Percentiles rank a stretch among this genome's conserved stretches.
phyloP scores from a whole-genome alignment of 2,888 invertebrate genomes.

The Diloba caeruleocephala region DNA sequence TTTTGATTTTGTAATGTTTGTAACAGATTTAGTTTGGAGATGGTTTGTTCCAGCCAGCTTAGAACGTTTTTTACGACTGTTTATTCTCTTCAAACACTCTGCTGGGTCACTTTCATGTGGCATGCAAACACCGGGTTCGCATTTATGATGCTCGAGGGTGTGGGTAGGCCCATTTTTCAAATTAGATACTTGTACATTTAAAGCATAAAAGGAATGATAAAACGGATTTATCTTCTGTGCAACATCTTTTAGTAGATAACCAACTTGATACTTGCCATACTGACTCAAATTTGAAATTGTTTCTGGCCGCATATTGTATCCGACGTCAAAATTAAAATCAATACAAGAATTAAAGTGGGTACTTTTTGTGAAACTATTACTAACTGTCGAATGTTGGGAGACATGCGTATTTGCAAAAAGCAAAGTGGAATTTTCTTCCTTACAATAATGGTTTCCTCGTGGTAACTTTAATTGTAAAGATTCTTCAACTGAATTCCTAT shows the following conservation, averaged over 20 bases:
- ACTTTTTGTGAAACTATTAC: conserved; percentile 7
- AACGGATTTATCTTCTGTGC: conserved; percentile 23
- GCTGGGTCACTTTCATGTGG: conserved; percentile 46
- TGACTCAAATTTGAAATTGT: no score
- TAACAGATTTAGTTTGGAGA: neutral
- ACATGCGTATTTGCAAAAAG: neutral
- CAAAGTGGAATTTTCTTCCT: neutral
- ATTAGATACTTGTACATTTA: conserved; percentile 30
- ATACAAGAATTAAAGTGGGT: conserved; percentile 7
- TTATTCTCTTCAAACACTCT: conserved; percentile 37
- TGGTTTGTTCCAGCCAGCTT: neutral
- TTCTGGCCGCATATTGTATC: no score
- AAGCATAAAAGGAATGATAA: conserved; percentile 32
- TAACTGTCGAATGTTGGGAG: neutral
- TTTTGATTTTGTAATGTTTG: neutral
- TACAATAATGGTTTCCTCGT: neutral
- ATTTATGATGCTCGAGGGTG: conserved; percentile 6
- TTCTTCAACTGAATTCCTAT: conserved; percentile 4
- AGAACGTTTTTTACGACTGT: conserved; percentile 4
- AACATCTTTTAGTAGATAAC: conserved; percentile 4
- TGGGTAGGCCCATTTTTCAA: conserved; percentile 1
- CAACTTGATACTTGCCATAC: conserved; percentile 10
- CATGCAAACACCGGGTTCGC: conserved; percentile 39
- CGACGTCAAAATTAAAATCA: conserved; percentile 17
- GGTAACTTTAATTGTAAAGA: conserved; percentile 9